Base-by-base conservation (phyloP, 2,888 invertebrate genomes). In the Ommatoiulus sabulosus region DNA sequence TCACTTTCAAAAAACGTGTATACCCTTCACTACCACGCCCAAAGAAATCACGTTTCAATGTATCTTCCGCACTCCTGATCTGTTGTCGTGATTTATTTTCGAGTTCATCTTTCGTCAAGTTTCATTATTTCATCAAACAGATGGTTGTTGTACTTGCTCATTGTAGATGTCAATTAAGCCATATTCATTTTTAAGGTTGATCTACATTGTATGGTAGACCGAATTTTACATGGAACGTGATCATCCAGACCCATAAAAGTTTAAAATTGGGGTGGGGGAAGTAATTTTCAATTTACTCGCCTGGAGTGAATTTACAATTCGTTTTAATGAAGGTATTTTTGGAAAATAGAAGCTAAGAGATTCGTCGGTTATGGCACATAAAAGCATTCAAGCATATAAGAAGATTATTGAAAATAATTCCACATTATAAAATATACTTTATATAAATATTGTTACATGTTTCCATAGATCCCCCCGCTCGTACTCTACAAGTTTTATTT, bases 161-260 rank as follows among this genome's bases (percentile, higher is more conserved):
- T 57, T 57, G 57, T 57, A 57, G 57, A n/a, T 57, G n/a, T 57
- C 57, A 57, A n/a, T 57, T 57, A 57, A 57, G n/a, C n/a, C n/a
- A 57, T 57, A 57, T 57, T 57, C n/a, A 6, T n/a, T 57, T n/a
- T 57, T 5, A 12, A 35, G 46, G 46, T 12, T n/a, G 7, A 6
- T 57, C 4, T 0, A 57, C 57, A 52, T 35, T 52, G 15, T 52
- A 4, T 15, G 12, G 15, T 17, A 52, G 15, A 35, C 12, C 0
- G 52, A 0, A 52, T 57, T 57, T 57, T 17, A 12, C 12, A 46
- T 46, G 12, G 3, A 57, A 1, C 4, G 5, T n/a, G 57, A n/a
- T n/a, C 57, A 57, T 17, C 57, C 57, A 4, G 57, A 57, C 3
- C 6, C n/a, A 4, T n/a, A n/a, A 57, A 8, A 57, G 57, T 57